Conservation (phyloP, 1,140 invertebrate species). For the Hirudo medicinalis region DNA sequence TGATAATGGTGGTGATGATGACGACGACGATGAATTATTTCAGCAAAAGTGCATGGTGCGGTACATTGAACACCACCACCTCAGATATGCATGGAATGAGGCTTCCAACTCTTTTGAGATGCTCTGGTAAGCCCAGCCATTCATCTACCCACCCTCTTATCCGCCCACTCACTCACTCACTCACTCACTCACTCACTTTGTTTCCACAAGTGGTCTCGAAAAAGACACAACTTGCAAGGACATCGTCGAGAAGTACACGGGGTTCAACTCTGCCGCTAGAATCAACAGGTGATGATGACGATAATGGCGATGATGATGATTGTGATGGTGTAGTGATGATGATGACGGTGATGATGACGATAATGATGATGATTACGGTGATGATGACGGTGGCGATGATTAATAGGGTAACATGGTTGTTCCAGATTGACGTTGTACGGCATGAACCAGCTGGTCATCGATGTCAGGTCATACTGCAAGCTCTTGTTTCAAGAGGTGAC, state of each 20-base stretch:
- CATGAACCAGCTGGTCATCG: constrained; percentile 45
- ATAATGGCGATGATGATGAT: not conserved
- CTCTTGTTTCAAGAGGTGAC: constrained; percentile 37
- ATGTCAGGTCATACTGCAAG: constrained; percentile 43
- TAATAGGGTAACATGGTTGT: constrained; percentile 22
- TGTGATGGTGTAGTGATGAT: constrained; percentile 26
- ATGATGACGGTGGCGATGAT: not conserved
- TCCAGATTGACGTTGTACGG: constrained; percentile 44
- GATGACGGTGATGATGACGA: not conserved
- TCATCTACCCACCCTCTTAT: too few relatives aligned
- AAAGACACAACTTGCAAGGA: constrained; percentile 32
- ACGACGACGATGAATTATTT: not conserved
- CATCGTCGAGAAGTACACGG: constrained; percentile 36
- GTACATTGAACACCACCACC: constrained; percentile 31
- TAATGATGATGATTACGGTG: not conserved
- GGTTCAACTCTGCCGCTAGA: constrained; percentile 32
- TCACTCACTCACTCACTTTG: too few relatives aligned
- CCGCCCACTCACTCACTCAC: too few relatives aligned
- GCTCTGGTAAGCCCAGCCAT: constrained; percentile 26
- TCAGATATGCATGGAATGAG: constrained; percentile 33
- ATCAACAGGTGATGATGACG: constrained; percentile 30
- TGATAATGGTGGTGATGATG: not conserved
- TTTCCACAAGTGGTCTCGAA: constrained; percentile 35
- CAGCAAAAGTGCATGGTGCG: constrained; percentile 27
- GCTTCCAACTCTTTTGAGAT: constrained; percentile 27